Conservation (phyloP, 2,113 vertebrate species). For the Stigmatopora nigra region DNA sequence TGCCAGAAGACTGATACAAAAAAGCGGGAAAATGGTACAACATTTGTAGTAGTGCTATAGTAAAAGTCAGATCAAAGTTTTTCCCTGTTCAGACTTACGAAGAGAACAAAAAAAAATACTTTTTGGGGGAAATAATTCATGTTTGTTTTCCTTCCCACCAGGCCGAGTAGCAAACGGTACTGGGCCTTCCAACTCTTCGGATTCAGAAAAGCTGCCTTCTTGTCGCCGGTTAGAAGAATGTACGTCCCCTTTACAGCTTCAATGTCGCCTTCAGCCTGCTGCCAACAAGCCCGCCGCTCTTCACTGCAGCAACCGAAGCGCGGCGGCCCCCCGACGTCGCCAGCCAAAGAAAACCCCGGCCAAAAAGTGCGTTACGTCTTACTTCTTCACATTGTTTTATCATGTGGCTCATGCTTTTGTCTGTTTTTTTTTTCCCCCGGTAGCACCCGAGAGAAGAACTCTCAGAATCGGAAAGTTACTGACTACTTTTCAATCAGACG, state of each 20-base stretch:
- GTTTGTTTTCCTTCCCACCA: conserved; percentile 1
- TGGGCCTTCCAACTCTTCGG: conserved; percentile 40
- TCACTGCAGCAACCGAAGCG: conserved; percentile 55
- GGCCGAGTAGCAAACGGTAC: conserved; percentile 62
- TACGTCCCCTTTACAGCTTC: conserved; percentile 24
- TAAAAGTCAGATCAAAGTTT: background rate
- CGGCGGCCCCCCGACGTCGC: conserved; percentile 37
- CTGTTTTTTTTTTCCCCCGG: background rate
- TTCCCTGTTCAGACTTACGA: background rate
- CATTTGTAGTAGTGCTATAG: background rate
- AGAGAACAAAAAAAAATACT: background rate
- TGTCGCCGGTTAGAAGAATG: conserved; percentile 49
- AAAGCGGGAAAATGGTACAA: conserved; percentile 75
- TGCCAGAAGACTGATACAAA: conserved; percentile 63
- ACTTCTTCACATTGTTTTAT: background rate
- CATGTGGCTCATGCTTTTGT: background rate
- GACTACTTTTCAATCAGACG: conserved; percentile 91
- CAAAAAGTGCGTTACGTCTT: conserved; percentile 69
- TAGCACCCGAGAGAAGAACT: conserved; percentile 57
- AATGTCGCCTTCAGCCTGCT: conserved; percentile 11
- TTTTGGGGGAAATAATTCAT: too few species aligned
- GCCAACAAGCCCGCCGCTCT: conserved; percentile 29
- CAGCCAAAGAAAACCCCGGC: conserved; percentile 62
- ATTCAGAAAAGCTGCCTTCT: conserved; percentile 63
- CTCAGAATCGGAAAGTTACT: conserved; percentile 84